Evolutionary conservation across 2,113 vertebrate species (phyloP).

Genomic region (Coturnix japonica): DNA sequence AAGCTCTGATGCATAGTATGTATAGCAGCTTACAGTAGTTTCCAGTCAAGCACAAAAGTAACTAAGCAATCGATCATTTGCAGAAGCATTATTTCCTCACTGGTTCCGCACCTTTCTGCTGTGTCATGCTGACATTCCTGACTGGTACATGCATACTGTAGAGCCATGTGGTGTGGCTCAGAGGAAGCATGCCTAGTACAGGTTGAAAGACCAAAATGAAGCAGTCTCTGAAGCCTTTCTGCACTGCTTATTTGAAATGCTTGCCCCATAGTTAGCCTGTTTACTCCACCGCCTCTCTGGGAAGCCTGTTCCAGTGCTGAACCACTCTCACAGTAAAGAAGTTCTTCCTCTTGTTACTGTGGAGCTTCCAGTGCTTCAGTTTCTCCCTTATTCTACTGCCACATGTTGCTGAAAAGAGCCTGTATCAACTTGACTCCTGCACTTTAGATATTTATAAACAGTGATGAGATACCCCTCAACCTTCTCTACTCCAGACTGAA

Average conservation of each 20-base stretch:
- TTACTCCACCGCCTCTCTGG: not conserved
- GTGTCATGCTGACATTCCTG: not conserved
- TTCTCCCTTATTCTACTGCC: too few species aligned
- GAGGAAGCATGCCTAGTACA: not conserved
- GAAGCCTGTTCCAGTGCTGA: too few species aligned
- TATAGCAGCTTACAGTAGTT: not conserved
- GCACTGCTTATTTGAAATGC: not conserved
- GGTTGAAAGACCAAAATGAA: not conserved
- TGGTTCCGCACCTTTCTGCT: not conserved
- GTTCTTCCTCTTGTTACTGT: too few species aligned
- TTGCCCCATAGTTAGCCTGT: not conserved
- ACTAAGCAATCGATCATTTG: not conserved
- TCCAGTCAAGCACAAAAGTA: not conserved
- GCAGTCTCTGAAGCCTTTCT: not conserved
- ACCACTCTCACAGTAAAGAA: too few species aligned
- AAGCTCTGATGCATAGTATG: not conserved
- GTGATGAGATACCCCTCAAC: too few species aligned
- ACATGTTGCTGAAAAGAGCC: too few species aligned
- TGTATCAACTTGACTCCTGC: too few species aligned
- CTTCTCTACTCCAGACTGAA: too few species aligned
- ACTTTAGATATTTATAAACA: too few species aligned
- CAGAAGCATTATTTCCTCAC: not conserved
- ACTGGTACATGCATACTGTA: fast-evolving
- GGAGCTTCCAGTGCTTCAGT: too few species aligned
- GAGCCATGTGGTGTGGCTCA: not conserved